A percentile compares a stretch with the other conserved stretches of the same genome.
These are phyloP conservation scores for Neodontobutis hainanensis DNA, from an alignment of 2,113 vertebrate genomes.

Conservation along the genomic window DNA sequence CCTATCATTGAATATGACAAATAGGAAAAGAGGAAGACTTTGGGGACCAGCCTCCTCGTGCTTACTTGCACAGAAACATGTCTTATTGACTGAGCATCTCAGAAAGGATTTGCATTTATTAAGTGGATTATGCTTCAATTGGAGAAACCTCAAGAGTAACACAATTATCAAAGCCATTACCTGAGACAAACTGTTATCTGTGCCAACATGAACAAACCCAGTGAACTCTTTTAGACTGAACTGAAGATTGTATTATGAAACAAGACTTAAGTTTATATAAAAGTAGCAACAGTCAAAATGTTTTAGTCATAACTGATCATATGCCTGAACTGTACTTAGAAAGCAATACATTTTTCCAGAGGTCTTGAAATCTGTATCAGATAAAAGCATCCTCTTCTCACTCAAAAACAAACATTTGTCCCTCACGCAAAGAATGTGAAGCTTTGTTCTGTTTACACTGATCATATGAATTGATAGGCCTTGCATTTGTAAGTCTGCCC, in stretches of 20 bases:
- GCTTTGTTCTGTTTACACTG: slow-evolving; percentile 36
- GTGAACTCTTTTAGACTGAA: slow-evolving; percentile 7
- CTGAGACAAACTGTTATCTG: not conserved
- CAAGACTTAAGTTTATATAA: slow-evolving; percentile 6
- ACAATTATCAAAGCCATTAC: slow-evolving; percentile 1
- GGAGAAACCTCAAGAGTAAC: slow-evolving; percentile 16
- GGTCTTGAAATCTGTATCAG: slow-evolving; percentile 66
- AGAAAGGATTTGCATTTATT: slow-evolving; percentile 15
- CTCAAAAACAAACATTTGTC: slow-evolving; percentile 3
- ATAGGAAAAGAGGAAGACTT: slow-evolving; percentile 66
- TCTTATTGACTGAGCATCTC: slow-evolving; percentile 26
- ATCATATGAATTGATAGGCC: slow-evolving; percentile 40
- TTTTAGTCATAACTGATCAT: not conserved
- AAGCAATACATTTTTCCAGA: slow-evolving; percentile 58
- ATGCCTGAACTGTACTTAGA: slow-evolving; percentile 3
- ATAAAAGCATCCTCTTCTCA: slow-evolving; percentile 56
- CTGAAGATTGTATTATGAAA: slow-evolving; percentile 23
- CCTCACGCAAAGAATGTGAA: slow-evolving; percentile 49
- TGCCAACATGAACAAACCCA: slow-evolving; percentile 26
- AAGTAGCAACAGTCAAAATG: not conserved
- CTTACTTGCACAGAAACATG: slow-evolving; percentile 8
- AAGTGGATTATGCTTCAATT: slow-evolving; percentile 19
- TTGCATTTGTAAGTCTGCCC: slow-evolving; percentile 34
- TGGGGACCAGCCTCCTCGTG: slow-evolving; percentile 15
- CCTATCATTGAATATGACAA: slow-evolving; percentile 91